Evolutionary conservation across 1,140 invertebrate species (phyloP).

Genomic region (Pristionchus pacificus): DNA sequence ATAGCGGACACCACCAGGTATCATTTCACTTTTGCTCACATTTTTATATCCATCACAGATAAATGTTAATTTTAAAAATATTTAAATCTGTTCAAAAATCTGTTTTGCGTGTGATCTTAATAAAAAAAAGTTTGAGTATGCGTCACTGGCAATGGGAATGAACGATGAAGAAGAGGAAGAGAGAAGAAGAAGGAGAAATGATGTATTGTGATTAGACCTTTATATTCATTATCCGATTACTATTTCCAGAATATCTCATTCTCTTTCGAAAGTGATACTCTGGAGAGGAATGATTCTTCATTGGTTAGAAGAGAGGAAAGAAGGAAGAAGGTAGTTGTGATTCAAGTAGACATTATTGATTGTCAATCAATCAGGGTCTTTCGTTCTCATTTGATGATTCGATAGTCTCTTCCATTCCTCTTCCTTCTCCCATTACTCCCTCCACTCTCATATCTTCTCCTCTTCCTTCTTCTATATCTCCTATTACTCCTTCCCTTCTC

Average conservation of each 20-base stretch:
- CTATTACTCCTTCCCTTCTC: too few relatives aligned
- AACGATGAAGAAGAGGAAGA: neutral
- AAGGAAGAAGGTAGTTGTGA: constrained; percentile 1
- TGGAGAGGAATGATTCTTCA: constrained; percentile 5
- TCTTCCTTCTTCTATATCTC: constrained; percentile 2
- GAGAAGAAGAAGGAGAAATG: constrained; percentile 8
- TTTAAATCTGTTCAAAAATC: too few relatives aligned
- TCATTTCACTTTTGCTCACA: too few relatives aligned
- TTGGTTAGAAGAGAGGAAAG: neutral
- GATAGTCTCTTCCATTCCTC: constrained; percentile 2
- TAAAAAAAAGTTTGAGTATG: too few relatives aligned
- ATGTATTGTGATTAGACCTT: constrained; percentile 15
- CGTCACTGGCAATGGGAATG: constrained; percentile 9
- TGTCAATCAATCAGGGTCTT: neutral
- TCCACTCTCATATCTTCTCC: too few relatives aligned
- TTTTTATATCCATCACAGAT: too few relatives aligned
- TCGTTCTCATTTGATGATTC: neutral
- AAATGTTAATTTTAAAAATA: too few relatives aligned
- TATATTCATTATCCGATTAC: constrained; percentile 1
- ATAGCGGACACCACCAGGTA: too few relatives aligned
- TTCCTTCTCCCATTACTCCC: constrained; percentile 3
- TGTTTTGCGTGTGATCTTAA: too few relatives aligned
- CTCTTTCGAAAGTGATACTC: neutral
- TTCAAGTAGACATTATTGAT: constrained; percentile 1
- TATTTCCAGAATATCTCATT: neutral